Evolutionary conservation across 1,140 invertebrate species (phyloP).

Genomic region (Plodia interpunctella): DNA sequence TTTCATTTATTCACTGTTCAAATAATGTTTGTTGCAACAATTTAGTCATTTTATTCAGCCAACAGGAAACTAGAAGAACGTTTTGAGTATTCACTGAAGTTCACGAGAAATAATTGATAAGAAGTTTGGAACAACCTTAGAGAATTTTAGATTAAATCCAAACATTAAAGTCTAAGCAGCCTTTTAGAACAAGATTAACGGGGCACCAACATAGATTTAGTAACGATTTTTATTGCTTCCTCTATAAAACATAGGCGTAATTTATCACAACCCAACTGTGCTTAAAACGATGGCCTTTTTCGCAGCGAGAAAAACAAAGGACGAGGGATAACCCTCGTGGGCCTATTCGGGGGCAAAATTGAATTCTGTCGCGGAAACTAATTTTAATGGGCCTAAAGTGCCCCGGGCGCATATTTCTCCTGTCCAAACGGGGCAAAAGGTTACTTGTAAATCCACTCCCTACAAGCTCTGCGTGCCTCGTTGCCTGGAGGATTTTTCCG

Average conservation of each 20-base stretch:
- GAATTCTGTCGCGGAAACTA: constrained; percentile 46
- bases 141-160: too few species aligned
- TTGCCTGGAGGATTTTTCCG: constrained; percentile 20
- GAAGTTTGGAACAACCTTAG: too few species aligned
- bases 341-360: constrained; percentile 29
- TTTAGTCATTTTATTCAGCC: too few species aligned
- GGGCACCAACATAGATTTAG: not conserved
- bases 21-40: too few species aligned
- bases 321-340: constrained; percentile 20
- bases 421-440: not conserved
- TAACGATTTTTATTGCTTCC: not conserved
- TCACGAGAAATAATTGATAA: too few species aligned
- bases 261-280: constrained; percentile 3
- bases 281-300: constrained; percentile 9
- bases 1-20: too few species aligned
- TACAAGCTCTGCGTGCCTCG: not conserved
- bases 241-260: not conserved
- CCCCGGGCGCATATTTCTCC: constrained; percentile 11
- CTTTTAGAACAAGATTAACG: not conserved
- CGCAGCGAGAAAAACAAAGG: constrained; percentile 17
- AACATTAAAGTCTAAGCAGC: not conserved
- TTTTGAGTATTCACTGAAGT: too few species aligned
- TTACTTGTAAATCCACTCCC: not conserved
- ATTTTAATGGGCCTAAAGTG: constrained; percentile 36
- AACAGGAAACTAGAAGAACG: too few species aligned